phyloP scores from a whole-genome alignment of 2,888 invertebrate species.

The Sisyra nigra region DNA sequence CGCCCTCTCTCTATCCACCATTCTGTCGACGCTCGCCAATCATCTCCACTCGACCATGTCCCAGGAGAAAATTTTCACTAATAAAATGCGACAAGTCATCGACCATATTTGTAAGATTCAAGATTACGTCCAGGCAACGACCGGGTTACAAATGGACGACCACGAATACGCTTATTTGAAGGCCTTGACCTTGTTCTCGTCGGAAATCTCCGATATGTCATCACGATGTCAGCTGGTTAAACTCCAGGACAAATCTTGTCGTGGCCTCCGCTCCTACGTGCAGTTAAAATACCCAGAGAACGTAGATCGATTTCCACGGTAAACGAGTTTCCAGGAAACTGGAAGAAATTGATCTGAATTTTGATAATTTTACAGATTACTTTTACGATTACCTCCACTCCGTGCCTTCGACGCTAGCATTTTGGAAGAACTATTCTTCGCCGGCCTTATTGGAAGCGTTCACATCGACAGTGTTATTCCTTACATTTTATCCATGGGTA shows the following conservation, averaged over 20 bases:
- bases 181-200: constrained; percentile 49
- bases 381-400: constrained; percentile 54
- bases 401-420: constrained; percentile 56
- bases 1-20: constrained; percentile 58
- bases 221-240: constrained; percentile 35
- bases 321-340: constrained; percentile 8
- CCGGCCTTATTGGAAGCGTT: constrained; percentile 79
- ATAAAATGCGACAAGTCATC: constrained; percentile 57
- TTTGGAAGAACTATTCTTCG: constrained; percentile 84
- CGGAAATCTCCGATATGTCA: constrained; percentile 34
- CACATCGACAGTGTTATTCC: constrained; percentile 93
- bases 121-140: constrained; percentile 62
- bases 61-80: constrained; percentile 61
- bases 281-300: constrained; percentile 28
- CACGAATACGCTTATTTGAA: constrained; percentile 80
- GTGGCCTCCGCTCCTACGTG: constrained; percentile 35
- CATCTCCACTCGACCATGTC: constrained; percentile 62
- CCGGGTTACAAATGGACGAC: constrained; percentile 58
- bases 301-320: constrained; percentile 37
- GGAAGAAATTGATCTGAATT: too few relatives aligned
- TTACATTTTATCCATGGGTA: constrained; percentile 54
- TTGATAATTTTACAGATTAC: constrained; percentile 28
- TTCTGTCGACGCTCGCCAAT: constrained; percentile 66
- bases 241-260: constrained; percentile 43
- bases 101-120: constrained; percentile 69